A percentile compares a stretch with the other conserved stretches of the same genome.
phyloP scores from a whole-genome alignment of 2,113 vertebrate species.

The Lipotes vexillifer region DNA sequence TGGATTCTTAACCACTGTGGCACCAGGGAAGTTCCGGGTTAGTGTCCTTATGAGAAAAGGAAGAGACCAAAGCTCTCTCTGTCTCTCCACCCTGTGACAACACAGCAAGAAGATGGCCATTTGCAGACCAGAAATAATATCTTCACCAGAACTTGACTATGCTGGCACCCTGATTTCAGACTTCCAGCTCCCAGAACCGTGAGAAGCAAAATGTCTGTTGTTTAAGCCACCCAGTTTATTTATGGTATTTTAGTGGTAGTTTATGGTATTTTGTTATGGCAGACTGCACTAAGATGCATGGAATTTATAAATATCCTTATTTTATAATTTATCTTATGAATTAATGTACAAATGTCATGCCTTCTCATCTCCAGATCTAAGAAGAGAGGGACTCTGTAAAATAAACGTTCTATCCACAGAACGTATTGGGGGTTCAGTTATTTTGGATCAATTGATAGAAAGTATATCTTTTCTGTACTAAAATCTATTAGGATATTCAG shows the following conservation, averaged over 20 bases:
- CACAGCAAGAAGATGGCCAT: background rate
- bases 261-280: background rate
- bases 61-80: background rate
- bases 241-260: background rate
- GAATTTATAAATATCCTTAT: background rate
- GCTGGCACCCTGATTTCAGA: background rate
- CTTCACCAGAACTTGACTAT: background rate
- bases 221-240: background rate
- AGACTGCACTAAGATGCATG: background rate
- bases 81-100: background rate
- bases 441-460: background rate
- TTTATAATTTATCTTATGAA: background rate
- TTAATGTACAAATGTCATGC: background rate
- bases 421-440: background rate
- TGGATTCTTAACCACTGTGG: no score
- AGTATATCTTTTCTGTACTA: background rate
- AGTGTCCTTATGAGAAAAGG: background rate
- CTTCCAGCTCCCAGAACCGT: background rate
- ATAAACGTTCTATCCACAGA: background rate
- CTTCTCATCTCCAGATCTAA: background rate
- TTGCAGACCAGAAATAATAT: background rate
- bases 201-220: background rate
- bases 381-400: background rate
- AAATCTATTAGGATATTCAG: background rate
- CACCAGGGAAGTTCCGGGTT: background rate